phyloP scores from a whole-genome alignment of 2,888 invertebrate species.

The Xestia c-nigrum region DNA sequence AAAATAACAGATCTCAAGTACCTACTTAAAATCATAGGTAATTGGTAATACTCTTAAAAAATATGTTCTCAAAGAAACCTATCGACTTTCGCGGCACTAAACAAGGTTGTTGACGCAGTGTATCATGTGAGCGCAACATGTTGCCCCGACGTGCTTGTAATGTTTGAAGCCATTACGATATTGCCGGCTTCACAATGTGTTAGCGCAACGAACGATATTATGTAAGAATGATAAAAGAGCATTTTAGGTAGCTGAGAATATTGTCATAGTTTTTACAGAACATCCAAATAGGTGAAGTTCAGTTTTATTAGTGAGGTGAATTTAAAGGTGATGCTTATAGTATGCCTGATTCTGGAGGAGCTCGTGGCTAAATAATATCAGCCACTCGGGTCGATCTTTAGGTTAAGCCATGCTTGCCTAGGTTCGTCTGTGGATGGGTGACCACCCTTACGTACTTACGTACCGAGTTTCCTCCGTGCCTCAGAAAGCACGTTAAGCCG shows the following conservation, averaged over 20 bases:
- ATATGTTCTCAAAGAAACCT: background rate
- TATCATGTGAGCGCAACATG: slow-evolving; percentile 47
- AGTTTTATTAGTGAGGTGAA: background rate
- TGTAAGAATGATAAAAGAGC: background rate
- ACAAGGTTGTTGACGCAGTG: slow-evolving; percentile 21
- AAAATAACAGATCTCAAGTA: too few species aligned
- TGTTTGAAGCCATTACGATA: slow-evolving; percentile 48
- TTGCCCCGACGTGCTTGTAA: slow-evolving; percentile 46
- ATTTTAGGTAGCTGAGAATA: background rate
- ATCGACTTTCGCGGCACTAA: background rate
- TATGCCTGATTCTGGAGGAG: too few species aligned
- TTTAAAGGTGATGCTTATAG: background rate
- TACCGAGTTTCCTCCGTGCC: too few species aligned
- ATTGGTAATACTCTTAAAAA: background rate
- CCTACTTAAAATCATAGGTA: background rate
- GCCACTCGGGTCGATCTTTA: too few species aligned
- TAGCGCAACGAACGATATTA: slow-evolving; percentile 5
- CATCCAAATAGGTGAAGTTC: background rate
- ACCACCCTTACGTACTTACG: too few species aligned
- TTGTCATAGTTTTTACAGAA: background rate
- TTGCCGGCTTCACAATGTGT: slow-evolving; percentile 30
- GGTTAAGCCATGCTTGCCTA: too few species aligned
- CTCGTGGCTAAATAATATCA: too few species aligned
- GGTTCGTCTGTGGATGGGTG: too few species aligned
- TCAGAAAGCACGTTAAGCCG: too few species aligned